Base-by-base conservation (phyloP, 2,113 vertebrate species). In the Eclectus roratus region DNA sequence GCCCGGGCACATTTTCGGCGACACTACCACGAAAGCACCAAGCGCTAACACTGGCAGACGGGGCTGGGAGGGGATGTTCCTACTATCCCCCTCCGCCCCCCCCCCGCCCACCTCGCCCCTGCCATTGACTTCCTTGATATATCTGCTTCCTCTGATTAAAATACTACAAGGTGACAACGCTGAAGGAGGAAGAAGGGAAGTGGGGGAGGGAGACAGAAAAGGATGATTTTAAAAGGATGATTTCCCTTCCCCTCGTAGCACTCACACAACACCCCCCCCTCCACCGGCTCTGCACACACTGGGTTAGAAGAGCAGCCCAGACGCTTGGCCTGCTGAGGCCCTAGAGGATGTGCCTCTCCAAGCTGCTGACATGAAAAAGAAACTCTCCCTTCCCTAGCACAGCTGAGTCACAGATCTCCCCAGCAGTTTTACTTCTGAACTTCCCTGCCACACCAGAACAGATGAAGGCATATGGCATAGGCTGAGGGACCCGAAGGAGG, bases 101-200 rank as follows among this genome's bases (percentile, higher is more conserved):
- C 72, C 81, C 49, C 81, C 49, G 2, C 88, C 79, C 64, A 56
- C 92, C 85, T 93, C 87, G 0, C 93, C 93, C 88, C 69, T 88
- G 79, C 88, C 77, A 87, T 91, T 97, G 61, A 97, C 97, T 98
- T 98, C 98, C 98, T 97, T 93, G 93, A 95, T 96, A 72, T 97
- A 96, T 98, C 97, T 98, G 98, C 96, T 98, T 98, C 98, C 98
- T 98, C 95, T 47, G 91, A 98, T 97, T 98, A 97, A 98, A 98
- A 98, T 97, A 97, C 96, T 97, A 97, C 91, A 87, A 82, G 93
- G 95, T 95, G 83, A 82, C 79, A 95, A 94, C 55, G 39, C 96
- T 72, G 88, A 58, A 95, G 64, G 87, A 94, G 91, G 94, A 96
- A 96, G 95, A 69, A 74, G 76, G 96, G 80, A 96, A 90, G 86